phyloP scores from a whole-genome alignment of 2,888 invertebrate genomes.

The Tetramorium bicarinatum region DNA sequence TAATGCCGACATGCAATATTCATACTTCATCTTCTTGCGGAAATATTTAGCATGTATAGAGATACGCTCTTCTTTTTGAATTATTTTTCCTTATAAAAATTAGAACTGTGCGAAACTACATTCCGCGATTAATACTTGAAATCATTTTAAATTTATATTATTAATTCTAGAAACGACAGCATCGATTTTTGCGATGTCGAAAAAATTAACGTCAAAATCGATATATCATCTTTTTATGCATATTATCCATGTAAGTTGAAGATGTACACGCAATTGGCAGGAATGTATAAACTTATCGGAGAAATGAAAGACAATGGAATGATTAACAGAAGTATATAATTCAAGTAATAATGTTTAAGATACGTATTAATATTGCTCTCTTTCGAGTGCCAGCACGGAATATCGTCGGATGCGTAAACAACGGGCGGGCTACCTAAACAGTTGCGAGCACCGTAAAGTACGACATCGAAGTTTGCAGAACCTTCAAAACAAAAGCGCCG shows the following conservation, averaged over 20 bases:
- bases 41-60: no score
- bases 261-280: background rate
- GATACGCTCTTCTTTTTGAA: background rate
- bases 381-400: background rate
- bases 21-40: no score
- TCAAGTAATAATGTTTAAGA: background rate
- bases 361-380: background rate
- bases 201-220: background rate
- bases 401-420: background rate
- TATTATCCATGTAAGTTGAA: background rate
- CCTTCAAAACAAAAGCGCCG: conserved; percentile 3
- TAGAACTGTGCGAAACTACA: background rate
- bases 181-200: background rate
- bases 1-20: no score
- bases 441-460: conserved; percentile 33
- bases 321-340: background rate
- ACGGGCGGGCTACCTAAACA: background rate
- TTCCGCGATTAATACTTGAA: background rate
- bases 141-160: background rate
- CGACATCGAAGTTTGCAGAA: conserved; percentile 33
- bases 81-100: background rate
- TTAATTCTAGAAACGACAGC: background rate
- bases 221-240: background rate
- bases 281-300: background rate
- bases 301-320: background rate